Conservation (phyloP, 35 echinoderm and acorn worm genomes). For the Chiridota heheva region DNA sequence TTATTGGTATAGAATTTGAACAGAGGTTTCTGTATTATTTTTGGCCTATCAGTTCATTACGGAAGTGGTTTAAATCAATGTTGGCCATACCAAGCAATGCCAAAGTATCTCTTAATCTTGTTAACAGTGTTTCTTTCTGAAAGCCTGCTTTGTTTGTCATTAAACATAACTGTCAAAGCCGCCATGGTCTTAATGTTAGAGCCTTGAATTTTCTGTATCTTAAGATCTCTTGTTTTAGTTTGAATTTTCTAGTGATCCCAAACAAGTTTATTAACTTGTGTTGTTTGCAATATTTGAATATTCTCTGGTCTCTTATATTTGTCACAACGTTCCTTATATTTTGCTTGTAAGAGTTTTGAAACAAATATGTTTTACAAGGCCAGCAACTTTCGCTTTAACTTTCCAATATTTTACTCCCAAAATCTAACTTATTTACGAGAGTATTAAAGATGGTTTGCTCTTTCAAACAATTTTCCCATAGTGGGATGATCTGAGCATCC, state of each 20-base stretch:
- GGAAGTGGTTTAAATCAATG: conserved; percentile 5
- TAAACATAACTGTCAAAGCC: neutral
- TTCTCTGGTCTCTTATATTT: neutral
- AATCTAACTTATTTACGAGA: conserved; percentile 1
- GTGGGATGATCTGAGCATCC: neutral
- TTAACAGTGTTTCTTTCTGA: neutral
- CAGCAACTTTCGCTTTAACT: conserved; percentile 17
- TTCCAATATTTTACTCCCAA: neutral
- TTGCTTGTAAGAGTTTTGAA: neutral
- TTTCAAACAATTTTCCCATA: neutral
- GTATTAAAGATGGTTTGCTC: neutral
- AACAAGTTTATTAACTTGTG: neutral
- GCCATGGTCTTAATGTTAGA: conserved; percentile 11
- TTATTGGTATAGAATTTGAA: conserved; percentile 5
- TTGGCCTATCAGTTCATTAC: conserved; percentile 13
- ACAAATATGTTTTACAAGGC: neutral
- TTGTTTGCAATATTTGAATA: neutral
- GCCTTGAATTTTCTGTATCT: conserved; percentile 3
- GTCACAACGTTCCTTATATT: conserved; percentile 13
- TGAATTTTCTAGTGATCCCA: neutral
- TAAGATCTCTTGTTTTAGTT: neutral
- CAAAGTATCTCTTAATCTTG: neutral
- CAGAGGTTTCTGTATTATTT: conserved; percentile 35
- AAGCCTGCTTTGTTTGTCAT: neutral
- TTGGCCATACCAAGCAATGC: neutral